Evolutionary conservation across 2,797 vertebrate genomes (phyloP).

Genomic region (Coregonus ussuriensis): DNA sequence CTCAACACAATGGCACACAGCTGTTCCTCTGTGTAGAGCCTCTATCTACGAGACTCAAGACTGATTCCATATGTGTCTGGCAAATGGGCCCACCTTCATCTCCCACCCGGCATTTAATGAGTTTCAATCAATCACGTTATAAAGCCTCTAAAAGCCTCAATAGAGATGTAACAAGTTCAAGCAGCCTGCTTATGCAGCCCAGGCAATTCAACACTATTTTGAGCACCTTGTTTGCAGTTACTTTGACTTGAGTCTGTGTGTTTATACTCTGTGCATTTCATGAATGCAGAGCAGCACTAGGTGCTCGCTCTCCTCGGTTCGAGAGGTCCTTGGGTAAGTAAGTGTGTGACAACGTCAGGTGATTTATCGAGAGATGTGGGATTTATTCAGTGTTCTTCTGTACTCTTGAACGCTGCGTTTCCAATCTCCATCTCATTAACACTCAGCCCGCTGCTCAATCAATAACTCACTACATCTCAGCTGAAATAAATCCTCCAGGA

Average conservation of each 20-base stretch:
- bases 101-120: constrained; percentile 30
- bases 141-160: constrained; percentile 34
- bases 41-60: constrained; percentile 52
- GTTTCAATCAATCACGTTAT: constrained; percentile 48
- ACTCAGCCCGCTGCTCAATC: constrained; percentile 66
- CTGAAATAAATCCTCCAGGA: constrained; percentile 63
- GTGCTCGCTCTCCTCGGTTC: constrained; percentile 17
- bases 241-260: constrained; percentile 33
- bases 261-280: constrained; percentile 35
- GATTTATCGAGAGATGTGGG: constrained; percentile 66
- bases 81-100: constrained; percentile 46
- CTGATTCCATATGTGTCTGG: constrained; percentile 39
- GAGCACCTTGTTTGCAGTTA: constrained; percentile 56
- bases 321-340: constrained; percentile 47
- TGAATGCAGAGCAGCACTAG: constrained; percentile 40
- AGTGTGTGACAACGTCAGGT: constrained; percentile 50
- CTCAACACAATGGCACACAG: constrained; percentile 71
- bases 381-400: constrained; percentile 59
- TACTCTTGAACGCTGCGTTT: constrained; percentile 66
- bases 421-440: constrained; percentile 79
- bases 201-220: constrained; percentile 9
- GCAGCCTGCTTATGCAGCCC: constrained; percentile 12
- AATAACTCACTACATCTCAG: constrained; percentile 62
- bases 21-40: constrained; percentile 62
- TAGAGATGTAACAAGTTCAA: constrained; percentile 43